A percentile compares a stretch with the other conserved stretches of the same genome.
These are phyloP conservation scores for Rostratula benghalensis DNA, from an alignment of 2,113 vertebrate species.

Conservation along the genomic window DNA sequence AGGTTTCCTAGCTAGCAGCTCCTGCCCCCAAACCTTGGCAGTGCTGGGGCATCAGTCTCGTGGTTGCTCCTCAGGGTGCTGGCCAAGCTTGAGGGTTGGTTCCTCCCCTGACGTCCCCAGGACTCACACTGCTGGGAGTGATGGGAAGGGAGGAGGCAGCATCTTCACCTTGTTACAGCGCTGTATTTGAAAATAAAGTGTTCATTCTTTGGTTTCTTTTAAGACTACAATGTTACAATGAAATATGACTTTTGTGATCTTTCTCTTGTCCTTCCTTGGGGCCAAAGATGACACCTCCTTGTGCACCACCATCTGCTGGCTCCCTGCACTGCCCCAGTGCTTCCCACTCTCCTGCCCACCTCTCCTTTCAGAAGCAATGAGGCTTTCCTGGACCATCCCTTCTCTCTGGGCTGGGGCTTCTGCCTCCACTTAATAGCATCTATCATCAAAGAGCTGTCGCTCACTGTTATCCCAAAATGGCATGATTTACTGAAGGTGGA, in stretches of 20 bases:
- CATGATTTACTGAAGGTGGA: neutral
- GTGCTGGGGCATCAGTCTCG: rapidly evolving
- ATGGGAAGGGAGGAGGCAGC: neutral
- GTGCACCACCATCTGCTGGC: rapidly evolving
- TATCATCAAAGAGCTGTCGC: rapidly evolving
- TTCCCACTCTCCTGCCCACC: neutral
- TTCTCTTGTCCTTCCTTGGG: neutral
- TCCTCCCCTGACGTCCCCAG: neutral
- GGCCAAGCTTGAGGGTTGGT: rapidly evolving
- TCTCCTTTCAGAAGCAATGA: neutral
- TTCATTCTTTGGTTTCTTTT: rapidly evolving
- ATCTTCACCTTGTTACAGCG: rapidly evolving
- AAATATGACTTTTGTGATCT: neutral
- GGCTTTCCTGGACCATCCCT: neutral
- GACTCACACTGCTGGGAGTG: rapidly evolving
- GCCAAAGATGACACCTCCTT: rapidly evolving
- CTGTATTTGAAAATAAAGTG: neutral
- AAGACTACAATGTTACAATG: neutral
- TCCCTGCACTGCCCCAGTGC: neutral
- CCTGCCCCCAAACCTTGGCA: neutral
- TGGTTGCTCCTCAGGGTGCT: rapidly evolving
- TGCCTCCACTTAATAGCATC: neutral
- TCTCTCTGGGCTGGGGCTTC: neutral
- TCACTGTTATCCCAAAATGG: rapidly evolving
- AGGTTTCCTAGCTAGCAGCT: neutral